These are phyloP conservation scores for Druon quercuslanigerum DNA, from an alignment of 1,140 invertebrate genomes.

Conservation along the genomic window DNA sequence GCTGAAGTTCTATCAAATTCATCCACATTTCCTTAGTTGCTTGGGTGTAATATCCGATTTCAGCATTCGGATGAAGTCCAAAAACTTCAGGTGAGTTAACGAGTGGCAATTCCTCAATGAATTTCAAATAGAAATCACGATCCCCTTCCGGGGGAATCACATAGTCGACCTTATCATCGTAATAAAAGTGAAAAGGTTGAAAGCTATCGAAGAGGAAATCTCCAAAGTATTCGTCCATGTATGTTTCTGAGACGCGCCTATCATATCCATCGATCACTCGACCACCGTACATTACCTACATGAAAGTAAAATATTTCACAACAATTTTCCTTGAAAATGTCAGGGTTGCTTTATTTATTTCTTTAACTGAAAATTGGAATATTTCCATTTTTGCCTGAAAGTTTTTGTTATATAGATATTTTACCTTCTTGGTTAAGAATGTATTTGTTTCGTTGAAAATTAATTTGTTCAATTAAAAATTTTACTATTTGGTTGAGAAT, in stretches of 20 bases:
- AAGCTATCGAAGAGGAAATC: constrained; percentile 94
- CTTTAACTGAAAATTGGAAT: too few relatives aligned
- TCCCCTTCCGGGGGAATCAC: constrained; percentile 83
- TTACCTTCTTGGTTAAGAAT: too few relatives aligned
- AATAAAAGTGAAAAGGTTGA: constrained; percentile 92
- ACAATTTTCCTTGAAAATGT: neutral
- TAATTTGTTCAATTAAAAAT: too few relatives aligned
- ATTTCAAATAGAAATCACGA: constrained; percentile 82
- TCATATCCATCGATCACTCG: constrained; percentile 93
- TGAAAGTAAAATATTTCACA: neutral
- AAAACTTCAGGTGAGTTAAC: constrained; percentile 90
- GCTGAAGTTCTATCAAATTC: constrained; percentile 89
- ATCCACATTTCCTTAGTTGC: constrained; percentile 89
- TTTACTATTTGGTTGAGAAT: too few relatives aligned
- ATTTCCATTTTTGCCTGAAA: too few relatives aligned
- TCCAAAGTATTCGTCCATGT: constrained; percentile 95
- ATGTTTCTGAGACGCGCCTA: constrained; percentile 87
- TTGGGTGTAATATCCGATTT: constrained; percentile 93
- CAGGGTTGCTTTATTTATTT: too few relatives aligned
- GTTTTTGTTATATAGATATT: too few relatives aligned
- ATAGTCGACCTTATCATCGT: constrained; percentile 85
- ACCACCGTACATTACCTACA: constrained; percentile 93
- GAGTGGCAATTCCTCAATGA: constrained; percentile 84
- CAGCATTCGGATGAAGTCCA: constrained; percentile 93
- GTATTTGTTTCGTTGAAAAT: too few relatives aligned